Evolutionary conservation across 1,140 invertebrate species (phyloP).

Genomic region (Neodiprion fabricii): DNA sequence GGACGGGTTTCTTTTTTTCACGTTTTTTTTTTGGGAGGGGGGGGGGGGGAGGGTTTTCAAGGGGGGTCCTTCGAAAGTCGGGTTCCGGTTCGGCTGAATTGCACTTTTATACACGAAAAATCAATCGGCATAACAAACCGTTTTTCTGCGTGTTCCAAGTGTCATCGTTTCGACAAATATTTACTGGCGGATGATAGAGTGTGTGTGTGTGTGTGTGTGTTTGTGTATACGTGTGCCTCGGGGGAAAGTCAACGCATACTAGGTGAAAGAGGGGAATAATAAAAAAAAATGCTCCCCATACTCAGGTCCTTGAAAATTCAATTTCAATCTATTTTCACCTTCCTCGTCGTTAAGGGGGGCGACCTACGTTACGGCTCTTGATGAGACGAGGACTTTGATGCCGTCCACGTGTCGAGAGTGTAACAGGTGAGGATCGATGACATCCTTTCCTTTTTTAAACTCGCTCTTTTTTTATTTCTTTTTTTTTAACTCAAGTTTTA

Average conservation of each 20-base stretch:
- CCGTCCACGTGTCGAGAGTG: neutral
- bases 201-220: neutral
- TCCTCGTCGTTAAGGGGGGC: no score
- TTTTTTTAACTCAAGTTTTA: no score
- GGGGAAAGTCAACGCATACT: neutral
- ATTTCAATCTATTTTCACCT: neutral
- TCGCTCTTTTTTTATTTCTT: no score
- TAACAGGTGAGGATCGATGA: neutral
- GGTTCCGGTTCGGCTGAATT: neutral
- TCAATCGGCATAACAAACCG: neutral
- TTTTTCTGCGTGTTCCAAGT: no score
- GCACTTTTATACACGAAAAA: neutral
- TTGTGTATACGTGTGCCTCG: neutral
- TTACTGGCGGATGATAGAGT: neutral
- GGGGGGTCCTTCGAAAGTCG: no score
- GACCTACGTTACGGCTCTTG: no score
- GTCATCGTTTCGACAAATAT: no score
- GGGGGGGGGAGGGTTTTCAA: no score
- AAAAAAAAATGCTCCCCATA: neutral
- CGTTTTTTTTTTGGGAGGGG: no score
- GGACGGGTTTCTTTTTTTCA: no score
- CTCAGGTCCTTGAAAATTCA: neutral
- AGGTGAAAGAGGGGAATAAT: neutral
- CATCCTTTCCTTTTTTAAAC: neutral
- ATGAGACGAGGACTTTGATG: no score